phyloP scores from a whole-genome alignment of 2,797 vertebrate genomes.

The Crocidura indochinensis region DNA sequence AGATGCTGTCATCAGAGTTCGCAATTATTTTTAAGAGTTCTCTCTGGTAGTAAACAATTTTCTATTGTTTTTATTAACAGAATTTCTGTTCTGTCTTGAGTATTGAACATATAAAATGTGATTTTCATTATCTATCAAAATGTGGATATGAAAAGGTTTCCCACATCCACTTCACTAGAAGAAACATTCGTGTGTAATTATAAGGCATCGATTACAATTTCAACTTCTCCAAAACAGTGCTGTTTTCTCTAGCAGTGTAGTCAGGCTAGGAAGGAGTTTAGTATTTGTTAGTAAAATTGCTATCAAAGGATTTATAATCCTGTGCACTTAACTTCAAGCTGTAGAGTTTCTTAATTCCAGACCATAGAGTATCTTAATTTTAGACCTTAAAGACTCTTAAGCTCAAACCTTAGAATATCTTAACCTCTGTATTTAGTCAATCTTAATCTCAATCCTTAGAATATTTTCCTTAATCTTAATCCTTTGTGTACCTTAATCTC shows the following conservation, averaged over 20 bases:
- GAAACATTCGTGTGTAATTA: neutral
- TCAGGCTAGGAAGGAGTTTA: neutral
- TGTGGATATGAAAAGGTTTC: neutral
- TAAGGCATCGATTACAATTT: neutral
- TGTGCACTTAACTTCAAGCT: neutral
- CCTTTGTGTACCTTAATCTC: no score
- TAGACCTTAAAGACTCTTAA: no score
- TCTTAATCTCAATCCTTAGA: no score
- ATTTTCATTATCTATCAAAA: neutral
- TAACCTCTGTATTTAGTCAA: no score
- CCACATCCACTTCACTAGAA: neutral
- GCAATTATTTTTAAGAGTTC: constrained; percentile 17
- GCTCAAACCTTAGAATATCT: no score
- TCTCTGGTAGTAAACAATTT: constrained; percentile 39
- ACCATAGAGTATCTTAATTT: no score
- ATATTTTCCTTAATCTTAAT: no score
- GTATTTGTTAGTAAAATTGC: neutral
- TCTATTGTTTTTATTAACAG: constrained; percentile 26
- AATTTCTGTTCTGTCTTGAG: constrained; percentile 24
- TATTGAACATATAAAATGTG: constrained; percentile 22
- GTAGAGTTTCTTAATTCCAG: no score
- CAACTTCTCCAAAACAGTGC: neutral
- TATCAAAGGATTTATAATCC: neutral
- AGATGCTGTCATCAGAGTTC: no score
- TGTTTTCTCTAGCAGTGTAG: neutral